Base-by-base conservation (phyloP, 2,797 vertebrate species). In the Melanogrammus aeglefinus region DNA sequence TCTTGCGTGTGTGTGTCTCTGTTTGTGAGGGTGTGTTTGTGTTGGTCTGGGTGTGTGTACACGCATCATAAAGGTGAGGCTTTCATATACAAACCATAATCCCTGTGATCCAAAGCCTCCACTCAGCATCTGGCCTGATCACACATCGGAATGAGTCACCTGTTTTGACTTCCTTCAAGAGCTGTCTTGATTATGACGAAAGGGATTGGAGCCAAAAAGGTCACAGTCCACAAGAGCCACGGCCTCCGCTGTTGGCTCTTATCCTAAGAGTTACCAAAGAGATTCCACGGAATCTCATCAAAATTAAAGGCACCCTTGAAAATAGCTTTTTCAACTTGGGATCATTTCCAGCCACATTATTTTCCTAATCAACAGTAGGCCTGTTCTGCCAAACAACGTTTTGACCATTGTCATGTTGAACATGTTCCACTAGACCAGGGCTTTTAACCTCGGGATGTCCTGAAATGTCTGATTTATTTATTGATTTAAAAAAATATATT, bases 51-150 rank as follows among this genome's bases (percentile, higher is more conserved):
- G 57, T 74, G 76, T 70, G 75, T 47, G 66, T 72, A 16, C 73
- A 70, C 70, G 75, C 31, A 57, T 70, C 44, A 72, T 86, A 81
- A 87, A 90, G 57, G 66, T 24, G 57, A 66, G 57, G 57, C 57
- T 24, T 66, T 66, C 21, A 2, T 66, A 24, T 66, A 1, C 24
- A 27, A 21, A 66, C 27, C 24, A 85, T 85, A 77, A 86, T 83
- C 35, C 3, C n/a, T 78, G 85, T 87, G 74, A 38, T 35, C 24
- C 47, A 73, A 76, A 27, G 75, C 74, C 18, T 75, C 35, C 27
- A 7, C 44, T 3, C 74, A 81, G 57, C 9, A 8, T 76, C 29
- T 77, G 86, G 82, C 86, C 82, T 81, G 76, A 83, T 86, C 79
- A 12, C n/a, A 33, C 10, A 14, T 8, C 27, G 29, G 29, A 33